Evolutionary conservation across 2,797 vertebrate genomes (phyloP).

Genomic region (Megalops cyprinoides): DNA sequence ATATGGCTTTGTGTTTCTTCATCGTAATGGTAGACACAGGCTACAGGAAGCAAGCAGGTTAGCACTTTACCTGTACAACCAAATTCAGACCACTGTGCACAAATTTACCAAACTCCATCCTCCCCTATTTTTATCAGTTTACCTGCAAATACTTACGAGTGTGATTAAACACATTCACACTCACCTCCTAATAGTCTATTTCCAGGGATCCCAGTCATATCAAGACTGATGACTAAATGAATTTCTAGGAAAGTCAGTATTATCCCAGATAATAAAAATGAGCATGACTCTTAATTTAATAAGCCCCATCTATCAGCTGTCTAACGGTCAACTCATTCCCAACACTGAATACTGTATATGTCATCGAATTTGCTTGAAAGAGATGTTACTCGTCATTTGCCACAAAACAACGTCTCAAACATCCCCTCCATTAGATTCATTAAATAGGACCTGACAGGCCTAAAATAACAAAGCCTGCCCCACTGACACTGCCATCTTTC

Average conservation of each 20-base stretch:
- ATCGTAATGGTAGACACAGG: too few relatives aligned
- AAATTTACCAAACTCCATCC: neutral
- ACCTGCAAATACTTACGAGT: neutral
- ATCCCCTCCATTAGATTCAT: slow-evolving; percentile 21
- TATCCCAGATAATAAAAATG: neutral
- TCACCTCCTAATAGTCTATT: neutral
- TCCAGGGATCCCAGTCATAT: neutral
- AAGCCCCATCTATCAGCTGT: slow-evolving; percentile 4
- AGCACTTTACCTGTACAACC: neutral
- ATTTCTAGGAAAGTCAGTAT: neutral
- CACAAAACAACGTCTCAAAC: slow-evolving; percentile 4
- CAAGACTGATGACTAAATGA: neutral
- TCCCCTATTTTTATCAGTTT: neutral
- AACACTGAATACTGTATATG: slow-evolving; percentile 26
- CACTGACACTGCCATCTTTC: neutral
- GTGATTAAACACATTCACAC: neutral
- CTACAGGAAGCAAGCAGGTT: neutral
- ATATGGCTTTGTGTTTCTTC: too few relatives aligned
- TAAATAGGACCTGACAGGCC: slow-evolving; percentile 20
- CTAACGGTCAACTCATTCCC: slow-evolving; percentile 22
- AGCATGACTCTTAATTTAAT: slow-evolving; percentile 19
- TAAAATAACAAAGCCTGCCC: neutral
- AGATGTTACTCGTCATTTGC: slow-evolving; percentile 8
- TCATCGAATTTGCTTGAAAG: slow-evolving; percentile 8
- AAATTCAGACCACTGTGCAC: neutral